phyloP scores from a whole-genome alignment of 2,797 vertebrate species.

The Parauchenoglanis punctatus region DNA sequence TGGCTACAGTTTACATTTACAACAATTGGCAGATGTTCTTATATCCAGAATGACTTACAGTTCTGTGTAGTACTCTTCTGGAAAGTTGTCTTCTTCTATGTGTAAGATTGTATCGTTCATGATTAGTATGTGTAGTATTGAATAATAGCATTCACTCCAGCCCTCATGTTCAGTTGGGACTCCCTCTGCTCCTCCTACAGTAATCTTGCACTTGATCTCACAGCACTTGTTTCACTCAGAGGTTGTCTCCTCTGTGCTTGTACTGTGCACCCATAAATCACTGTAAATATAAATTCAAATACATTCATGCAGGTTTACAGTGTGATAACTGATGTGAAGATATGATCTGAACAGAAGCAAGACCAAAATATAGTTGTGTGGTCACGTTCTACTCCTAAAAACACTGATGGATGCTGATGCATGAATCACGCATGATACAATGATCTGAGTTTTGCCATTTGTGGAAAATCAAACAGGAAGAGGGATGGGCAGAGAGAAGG shows the following conservation, averaged over 20 bases:
- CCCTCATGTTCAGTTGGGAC: neutral
- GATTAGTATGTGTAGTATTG: neutral
- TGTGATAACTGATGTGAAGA: neutral
- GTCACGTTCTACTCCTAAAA: neutral
- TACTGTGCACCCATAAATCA: neutral
- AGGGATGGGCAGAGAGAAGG: conserved; percentile 31
- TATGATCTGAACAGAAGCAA: neutral
- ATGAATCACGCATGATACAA: neutral
- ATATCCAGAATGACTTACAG: neutral
- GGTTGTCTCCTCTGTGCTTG: neutral
- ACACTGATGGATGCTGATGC: neutral
- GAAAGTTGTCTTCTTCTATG: neutral
- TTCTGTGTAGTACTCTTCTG: neutral
- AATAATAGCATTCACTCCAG: neutral
- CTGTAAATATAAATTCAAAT: too few species aligned
- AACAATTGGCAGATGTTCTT: neutral
- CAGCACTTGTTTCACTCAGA: neutral
- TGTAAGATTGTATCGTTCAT: neutral
- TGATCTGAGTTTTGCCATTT: neutral
- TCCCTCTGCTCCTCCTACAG: neutral
- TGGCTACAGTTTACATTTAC: neutral
- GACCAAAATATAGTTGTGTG: neutral
- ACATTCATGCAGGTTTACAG: neutral
- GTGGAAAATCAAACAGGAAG: neutral
- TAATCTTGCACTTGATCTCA: neutral